These are phyloP conservation scores for Hanleya hanleyi DNA, from an alignment of 2,888 invertebrate species.

Conservation along the genomic window DNA sequence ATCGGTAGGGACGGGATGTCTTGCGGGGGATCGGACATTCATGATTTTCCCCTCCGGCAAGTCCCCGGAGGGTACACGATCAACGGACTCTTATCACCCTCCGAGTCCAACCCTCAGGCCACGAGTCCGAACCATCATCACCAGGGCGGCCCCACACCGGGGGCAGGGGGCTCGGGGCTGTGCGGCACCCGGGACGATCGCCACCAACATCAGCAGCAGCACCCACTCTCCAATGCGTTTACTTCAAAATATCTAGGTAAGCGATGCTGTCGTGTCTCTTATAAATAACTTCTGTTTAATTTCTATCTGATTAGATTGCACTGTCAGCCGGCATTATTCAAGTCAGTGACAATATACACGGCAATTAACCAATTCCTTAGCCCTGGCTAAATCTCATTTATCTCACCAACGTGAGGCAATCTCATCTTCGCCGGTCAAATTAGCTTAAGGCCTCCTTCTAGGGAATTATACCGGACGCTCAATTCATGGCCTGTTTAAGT, in stretches of 20 bases:
- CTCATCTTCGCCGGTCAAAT: too few species aligned
- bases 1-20: neutral
- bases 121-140: neutral
- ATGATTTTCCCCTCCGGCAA: neutral
- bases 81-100: neutral
- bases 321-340: too few species aligned
- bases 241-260: constrained; percentile 1
- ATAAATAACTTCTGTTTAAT: too few species aligned
- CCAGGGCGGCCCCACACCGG: neutral
- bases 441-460: too few species aligned
- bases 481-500: too few species aligned
- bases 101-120: neutral
- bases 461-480: too few species aligned
- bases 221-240: neutral
- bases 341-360: too few species aligned
- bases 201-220: neutral
- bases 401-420: too few species aligned
- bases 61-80: neutral
- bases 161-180: neutral
- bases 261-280: too few species aligned
- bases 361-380: too few species aligned
- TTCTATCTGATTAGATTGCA: too few species aligned
- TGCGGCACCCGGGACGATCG: neutral
- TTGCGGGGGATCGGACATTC: neutral
- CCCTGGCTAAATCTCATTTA: too few species aligned